A percentile compares a stretch with the other conserved stretches of the same genome.
Conservation (phyloP, 2,113 vertebrate genomes). For the Pachypanchax playfairii region DNA sequence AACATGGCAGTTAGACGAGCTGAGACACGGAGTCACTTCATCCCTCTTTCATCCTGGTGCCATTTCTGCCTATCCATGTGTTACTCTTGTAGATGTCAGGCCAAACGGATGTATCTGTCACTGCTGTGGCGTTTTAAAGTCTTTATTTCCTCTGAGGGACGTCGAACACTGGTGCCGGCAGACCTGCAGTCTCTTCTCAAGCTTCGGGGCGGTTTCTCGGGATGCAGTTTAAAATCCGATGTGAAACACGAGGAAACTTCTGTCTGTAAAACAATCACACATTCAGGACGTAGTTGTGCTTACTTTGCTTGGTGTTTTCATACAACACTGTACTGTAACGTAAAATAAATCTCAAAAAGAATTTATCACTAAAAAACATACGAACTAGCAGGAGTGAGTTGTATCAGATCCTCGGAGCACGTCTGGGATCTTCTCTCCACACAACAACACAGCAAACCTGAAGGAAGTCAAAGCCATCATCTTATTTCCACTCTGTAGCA, state of each 20-base stretch:
- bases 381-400: background rate
- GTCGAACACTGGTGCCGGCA: constrained; percentile 71
- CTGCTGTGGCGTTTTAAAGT: constrained; percentile 48
- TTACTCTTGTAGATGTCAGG: constrained; percentile 75
- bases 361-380: background rate
- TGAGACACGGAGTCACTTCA: constrained; percentile 18
- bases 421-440: constrained; percentile 9
- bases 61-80: constrained; percentile 53
- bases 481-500: constrained; percentile 56
- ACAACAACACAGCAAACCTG: constrained; percentile 55
- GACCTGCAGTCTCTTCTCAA: constrained; percentile 74
- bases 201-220: constrained; percentile 62
- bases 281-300: constrained; percentile 12
- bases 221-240: constrained; percentile 38
- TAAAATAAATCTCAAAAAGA: background rate
- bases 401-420: background rate
- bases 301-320: background rate
- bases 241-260: constrained; percentile 9
- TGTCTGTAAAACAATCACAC: constrained; percentile 5
- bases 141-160: constrained; percentile 59
- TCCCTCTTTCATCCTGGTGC: constrained; percentile 77
- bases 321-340: constrained; percentile 1
- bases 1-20: constrained; percentile 28
- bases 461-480: constrained; percentile 70
- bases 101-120: constrained; percentile 73